Evolutionary conservation across 2,797 vertebrate species (phyloP), one percentile per base, ranked within the genome.

Genomic region (Enteromius trimaculatus): DNA sequence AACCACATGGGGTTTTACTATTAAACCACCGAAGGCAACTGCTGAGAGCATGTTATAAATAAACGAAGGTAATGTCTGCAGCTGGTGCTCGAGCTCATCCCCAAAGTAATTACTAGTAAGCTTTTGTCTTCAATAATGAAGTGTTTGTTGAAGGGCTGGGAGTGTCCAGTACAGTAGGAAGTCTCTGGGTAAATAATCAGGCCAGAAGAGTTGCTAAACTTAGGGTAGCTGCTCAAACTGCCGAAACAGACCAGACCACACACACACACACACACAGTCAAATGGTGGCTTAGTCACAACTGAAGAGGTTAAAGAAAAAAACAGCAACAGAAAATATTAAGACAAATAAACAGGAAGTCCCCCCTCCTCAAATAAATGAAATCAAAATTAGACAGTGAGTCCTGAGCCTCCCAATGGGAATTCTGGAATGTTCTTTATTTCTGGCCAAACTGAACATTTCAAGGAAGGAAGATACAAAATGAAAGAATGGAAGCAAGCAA

Each of bases 381-480:
- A 66, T 77, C 8, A 37, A 34, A 62, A 31, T 23, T 17, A 42
- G 26, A 79, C 4, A 10, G 23, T 4, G 9, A 68, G 29, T 39
- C 69, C 51, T 58, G 14, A 79, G 6, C 26, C 47, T 76, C 86
- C 86, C 79, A 17, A 9, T 71, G 82, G 77, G 85, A 83, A 82
- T 85, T 83, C 66, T 23, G 49, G 87, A 89, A 89, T 78, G 69
- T 26, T 60, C 79, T 86, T 85, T 74, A 87, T 76, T 75, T 84
- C 72, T 2, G 34, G 74, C 79, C 77, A 74, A 77, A n/a, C 7
- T 11, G 26, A 19, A 55, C 71, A 55, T 55, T 75, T 55, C 19
- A 74, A 55, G 23, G 23, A 75, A 75, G 29, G 17, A 55, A 53
- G 16, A 9, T 39, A 39, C 37, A 4, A 23, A 42, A 39, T 4